phyloP scores from a whole-genome alignment of 2,888 invertebrate species.

The Chrysolina haemoptera region DNA sequence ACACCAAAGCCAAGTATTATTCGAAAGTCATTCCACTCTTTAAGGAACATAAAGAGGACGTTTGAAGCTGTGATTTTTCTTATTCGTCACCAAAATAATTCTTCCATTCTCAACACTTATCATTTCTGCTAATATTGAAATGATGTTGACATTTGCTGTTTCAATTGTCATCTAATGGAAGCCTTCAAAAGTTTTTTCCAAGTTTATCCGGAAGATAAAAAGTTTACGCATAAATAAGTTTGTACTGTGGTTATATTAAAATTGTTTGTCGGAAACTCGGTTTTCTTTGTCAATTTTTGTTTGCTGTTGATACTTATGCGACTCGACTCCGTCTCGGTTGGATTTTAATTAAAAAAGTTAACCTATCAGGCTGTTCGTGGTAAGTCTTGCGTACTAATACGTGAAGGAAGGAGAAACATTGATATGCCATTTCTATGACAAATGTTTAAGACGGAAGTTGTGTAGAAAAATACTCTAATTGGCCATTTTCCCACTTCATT shows the following conservation, averaged over 20 bases:
- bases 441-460: slow-evolving; percentile 42
- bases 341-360: slow-evolving; percentile 48
- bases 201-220: slow-evolving; percentile 33
- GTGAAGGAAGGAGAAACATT: slow-evolving; percentile 15
- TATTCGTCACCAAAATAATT: no score
- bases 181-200: slow-evolving; percentile 26
- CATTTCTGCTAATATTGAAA: not conserved
- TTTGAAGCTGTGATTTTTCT: no score
- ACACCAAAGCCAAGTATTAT: no score
- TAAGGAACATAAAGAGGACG: no score
- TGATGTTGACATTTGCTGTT: not conserved
- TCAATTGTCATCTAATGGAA: slow-evolving; percentile 25
- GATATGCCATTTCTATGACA: slow-evolving; percentile 38
- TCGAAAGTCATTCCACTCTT: no score
- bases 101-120: no score
- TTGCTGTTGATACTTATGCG: slow-evolving; percentile 40
- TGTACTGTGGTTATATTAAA: slow-evolving; percentile 51
- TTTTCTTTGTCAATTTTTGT: slow-evolving; percentile 47
- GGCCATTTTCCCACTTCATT: slow-evolving; percentile 55
- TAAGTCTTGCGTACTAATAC: not conserved
- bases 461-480: slow-evolving; percentile 54
- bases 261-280: slow-evolving; percentile 49
- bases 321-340: slow-evolving; percentile 31
- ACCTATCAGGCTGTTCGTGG: slow-evolving; percentile 28
- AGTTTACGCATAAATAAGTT: slow-evolving; percentile 47